Conservation (phyloP, 2,797 vertebrate species). For the Loris lydekkerianus region DNA sequence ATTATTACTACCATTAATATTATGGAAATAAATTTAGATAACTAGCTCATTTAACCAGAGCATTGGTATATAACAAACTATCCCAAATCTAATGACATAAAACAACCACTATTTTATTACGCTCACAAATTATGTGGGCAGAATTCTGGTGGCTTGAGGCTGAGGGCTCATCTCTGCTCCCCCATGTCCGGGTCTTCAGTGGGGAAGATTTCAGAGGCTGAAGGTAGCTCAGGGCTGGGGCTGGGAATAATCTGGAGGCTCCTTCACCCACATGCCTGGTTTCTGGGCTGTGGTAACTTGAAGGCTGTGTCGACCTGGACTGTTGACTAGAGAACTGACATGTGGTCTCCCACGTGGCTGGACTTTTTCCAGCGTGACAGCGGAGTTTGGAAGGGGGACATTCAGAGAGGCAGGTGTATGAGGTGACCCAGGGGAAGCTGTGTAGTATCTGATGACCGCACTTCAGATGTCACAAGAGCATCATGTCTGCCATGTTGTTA, state of each 20-base stretch:
- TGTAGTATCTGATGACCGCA: neutral
- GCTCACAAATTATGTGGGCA: neutral
- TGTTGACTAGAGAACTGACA: neutral
- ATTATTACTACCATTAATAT: neutral
- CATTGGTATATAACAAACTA: neutral
- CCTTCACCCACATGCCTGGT: neutral
- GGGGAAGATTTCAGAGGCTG: neutral
- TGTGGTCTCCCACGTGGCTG: neutral
- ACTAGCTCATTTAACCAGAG: neutral
- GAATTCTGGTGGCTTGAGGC: neutral
- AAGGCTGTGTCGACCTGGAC: neutral
- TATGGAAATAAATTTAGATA: neutral
- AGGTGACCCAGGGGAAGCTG: neutral
- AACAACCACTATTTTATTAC: neutral
- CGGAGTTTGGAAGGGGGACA: neutral
- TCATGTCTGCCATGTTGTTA: neutral
- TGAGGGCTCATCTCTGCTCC: neutral
- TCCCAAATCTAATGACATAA: neutral
- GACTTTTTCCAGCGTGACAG: neutral
- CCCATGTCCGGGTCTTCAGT: neutral
- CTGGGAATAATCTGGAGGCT: neutral
- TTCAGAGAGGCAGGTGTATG: neutral
- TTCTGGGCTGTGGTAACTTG: neutral
- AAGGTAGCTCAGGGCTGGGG: neutral
- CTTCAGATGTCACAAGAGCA: neutral